phyloP scores from a whole-genome alignment of 2,113 vertebrate species.

The Rhinichthys klamathensis region DNA sequence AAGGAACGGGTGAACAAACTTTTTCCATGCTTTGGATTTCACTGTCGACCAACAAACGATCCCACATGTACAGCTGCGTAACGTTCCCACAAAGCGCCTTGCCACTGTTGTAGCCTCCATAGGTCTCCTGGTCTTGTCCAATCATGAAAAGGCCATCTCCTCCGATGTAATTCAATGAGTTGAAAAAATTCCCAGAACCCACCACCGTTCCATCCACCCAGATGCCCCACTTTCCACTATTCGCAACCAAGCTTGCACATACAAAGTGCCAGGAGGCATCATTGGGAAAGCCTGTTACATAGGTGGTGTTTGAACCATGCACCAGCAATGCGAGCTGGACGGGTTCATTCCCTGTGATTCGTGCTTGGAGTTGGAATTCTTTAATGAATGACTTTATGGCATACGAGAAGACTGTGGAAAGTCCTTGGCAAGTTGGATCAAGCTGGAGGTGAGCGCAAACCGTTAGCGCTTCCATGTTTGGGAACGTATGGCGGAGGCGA shows the following conservation, averaged over 20 bases:
- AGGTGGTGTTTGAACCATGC: slow-evolving; percentile 67
- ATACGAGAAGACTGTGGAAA: slow-evolving; percentile 77
- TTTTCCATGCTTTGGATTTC: slow-evolving; percentile 75
- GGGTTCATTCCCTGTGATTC: slow-evolving; percentile 52
- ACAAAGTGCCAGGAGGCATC: slow-evolving; percentile 73
- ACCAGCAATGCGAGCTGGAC: slow-evolving; percentile 73
- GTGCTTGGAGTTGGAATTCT: slow-evolving; percentile 76
- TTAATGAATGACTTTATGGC: slow-evolving; percentile 67
- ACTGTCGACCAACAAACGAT: slow-evolving; percentile 65
- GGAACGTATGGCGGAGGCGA: slow-evolving; percentile 68
- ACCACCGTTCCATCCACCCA: slow-evolving; percentile 58
- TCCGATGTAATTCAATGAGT: slow-evolving; percentile 58
- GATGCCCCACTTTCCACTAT: slow-evolving; percentile 69
- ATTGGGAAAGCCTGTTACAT: slow-evolving; percentile 64
- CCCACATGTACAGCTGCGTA: slow-evolving; percentile 78
- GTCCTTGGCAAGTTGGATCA: slow-evolving; percentile 61
- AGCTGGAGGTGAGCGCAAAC: slow-evolving; percentile 71
- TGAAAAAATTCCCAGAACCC: slow-evolving; percentile 53
- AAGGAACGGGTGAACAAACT: slow-evolving; percentile 66
- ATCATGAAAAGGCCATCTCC: slow-evolving; percentile 69
- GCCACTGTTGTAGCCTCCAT: slow-evolving; percentile 65
- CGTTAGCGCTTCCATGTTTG: slow-evolving; percentile 68
- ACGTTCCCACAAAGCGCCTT: slow-evolving; percentile 76
- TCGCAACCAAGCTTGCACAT: slow-evolving; percentile 71
- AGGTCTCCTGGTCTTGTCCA: slow-evolving; percentile 71